Percentiles rank a stretch among this genome's conserved stretches.
phyloP scores from a whole-genome alignment of 2,888 invertebrate species.

The Noctua pronuba region DNA sequence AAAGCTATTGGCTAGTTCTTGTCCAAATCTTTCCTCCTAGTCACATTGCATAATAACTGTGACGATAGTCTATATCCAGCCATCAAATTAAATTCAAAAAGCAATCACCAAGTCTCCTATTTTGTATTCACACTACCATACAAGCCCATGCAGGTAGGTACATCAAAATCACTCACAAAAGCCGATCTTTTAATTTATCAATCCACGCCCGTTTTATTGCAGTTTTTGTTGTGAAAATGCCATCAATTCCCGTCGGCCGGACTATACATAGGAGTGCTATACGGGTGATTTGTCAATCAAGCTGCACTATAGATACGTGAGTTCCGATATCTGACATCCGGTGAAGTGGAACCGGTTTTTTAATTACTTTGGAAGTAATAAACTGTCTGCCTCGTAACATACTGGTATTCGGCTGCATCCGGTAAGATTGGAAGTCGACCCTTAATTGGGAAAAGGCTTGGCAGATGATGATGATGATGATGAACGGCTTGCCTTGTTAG shows the following conservation, averaged over 20 bases:
- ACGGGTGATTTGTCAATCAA: conserved; percentile 49
- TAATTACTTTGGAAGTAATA: conserved; percentile 1
- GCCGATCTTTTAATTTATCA: conserved; percentile 31
- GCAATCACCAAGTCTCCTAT: neutral
- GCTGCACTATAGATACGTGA: conserved; percentile 20
- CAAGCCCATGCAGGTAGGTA: neutral
- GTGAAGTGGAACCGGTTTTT: neutral
- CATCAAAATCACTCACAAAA: conserved; percentile 6
- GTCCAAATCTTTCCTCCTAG: neutral
- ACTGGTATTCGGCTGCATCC: no score
- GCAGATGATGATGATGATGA: no score
- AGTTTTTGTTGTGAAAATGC: conserved; percentile 19
- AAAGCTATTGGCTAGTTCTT: no score
- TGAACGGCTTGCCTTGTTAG: neutral
- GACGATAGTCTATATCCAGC: neutral
- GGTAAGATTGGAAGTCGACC: no score
- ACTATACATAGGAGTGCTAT: conserved; percentile 15
- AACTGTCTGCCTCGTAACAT: neutral
- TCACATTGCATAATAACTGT: neutral
- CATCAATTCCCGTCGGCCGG: conserved; percentile 31
- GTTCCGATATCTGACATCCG: neutral
- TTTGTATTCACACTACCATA: neutral
- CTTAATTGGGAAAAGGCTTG: no score
- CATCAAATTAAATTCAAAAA: neutral
- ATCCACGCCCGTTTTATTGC: conserved; percentile 5